phyloP scores from a whole-genome alignment of 1,140 invertebrate species.

The Macrobrachium rosenbergii region DNA sequence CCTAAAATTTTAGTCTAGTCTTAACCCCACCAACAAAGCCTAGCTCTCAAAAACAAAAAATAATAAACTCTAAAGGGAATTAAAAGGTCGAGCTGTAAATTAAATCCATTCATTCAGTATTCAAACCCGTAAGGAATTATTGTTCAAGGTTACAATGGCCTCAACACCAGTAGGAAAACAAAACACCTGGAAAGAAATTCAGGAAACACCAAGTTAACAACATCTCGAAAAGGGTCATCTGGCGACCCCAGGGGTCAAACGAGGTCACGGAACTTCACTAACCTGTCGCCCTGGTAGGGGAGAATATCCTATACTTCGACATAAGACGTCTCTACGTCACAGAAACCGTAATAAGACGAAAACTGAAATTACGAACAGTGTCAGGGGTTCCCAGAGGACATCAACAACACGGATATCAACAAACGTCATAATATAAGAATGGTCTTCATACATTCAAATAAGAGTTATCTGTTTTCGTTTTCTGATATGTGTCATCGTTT shows the following conservation, averaged over 20 bases:
- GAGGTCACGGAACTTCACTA: not conserved
- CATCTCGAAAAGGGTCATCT: no score
- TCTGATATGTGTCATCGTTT: no score
- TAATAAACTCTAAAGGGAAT: not conserved
- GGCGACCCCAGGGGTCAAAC: no score
- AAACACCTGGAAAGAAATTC: no score
- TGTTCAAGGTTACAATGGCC: no score
- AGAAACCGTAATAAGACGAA: not conserved
- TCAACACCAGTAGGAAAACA: no score
- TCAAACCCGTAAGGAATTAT: no score
- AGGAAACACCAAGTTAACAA: no score
- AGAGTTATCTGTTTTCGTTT: no score
- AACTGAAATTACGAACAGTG: not conserved
- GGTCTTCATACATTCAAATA: no score
- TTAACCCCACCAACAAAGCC: no score
- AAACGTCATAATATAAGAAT: not conserved
- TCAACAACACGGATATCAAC: slow-evolving; percentile 29
- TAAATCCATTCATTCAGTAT: not conserved
- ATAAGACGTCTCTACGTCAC: slow-evolving; percentile 1
- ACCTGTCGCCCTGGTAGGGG: slow-evolving; percentile 54
- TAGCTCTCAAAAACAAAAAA: not conserved
- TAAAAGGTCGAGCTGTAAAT: not conserved
- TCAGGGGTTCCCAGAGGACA: not conserved
- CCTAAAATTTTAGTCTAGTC: no score
- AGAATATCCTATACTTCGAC: slow-evolving; percentile 50